Evolutionary conservation across 92 coral and sea anemone genomes (phyloP).

Genomic region (Phenganax marumi): DNA sequence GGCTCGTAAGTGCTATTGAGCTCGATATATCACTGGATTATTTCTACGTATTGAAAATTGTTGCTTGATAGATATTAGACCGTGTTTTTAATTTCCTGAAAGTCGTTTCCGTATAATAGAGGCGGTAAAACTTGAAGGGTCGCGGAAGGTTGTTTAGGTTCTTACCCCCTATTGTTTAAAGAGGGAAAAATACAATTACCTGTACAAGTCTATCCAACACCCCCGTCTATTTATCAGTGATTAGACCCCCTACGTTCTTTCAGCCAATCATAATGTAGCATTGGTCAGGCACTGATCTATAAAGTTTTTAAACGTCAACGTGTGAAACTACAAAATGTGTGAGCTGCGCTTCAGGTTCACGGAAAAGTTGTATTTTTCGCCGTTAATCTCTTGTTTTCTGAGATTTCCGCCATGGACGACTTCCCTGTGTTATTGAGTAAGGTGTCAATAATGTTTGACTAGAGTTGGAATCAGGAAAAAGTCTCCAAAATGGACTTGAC

Average conservation of each 20-base stretch:
- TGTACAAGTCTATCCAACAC: not conserved
- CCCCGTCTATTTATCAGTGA: not conserved
- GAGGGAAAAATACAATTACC: not conserved
- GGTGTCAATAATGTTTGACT: not conserved
- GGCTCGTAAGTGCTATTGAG: no score
- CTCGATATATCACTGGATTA: no score
- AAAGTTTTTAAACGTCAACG: not conserved
- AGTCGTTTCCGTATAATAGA: no score
- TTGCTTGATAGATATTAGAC: no score
- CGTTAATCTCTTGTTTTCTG: not conserved
- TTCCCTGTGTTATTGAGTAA: not conserved
- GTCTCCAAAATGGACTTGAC: not conserved
- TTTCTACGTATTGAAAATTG: no score
- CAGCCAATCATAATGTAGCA: slow-evolving; percentile 29
- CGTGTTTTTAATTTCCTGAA: no score
- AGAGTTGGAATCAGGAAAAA: not conserved
- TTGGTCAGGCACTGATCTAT: not conserved
- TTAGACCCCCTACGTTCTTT: not conserved
- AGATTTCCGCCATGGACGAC: not conserved
- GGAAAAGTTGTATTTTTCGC: not conserved
- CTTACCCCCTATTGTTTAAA: no score
- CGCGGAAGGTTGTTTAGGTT: no score
- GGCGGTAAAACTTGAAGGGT: no score
- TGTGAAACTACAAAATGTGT: not conserved
- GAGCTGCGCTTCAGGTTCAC: not conserved